Evolutionary conservation across 2,797 vertebrate genomes (phyloP).

Genomic region (Lophius americanus): DNA sequence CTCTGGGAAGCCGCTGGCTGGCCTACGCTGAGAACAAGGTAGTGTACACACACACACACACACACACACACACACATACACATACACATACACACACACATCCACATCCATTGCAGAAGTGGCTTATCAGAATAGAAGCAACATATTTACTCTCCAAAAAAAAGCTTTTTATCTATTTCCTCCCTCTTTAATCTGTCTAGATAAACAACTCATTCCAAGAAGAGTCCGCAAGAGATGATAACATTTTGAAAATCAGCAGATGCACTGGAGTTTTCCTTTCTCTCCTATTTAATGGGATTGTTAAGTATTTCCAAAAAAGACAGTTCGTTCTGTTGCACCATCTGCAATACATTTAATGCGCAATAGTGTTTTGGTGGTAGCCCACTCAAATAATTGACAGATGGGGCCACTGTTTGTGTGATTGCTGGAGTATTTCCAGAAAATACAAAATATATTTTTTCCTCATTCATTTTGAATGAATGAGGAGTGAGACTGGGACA

Average conservation of each 20-base stretch:
- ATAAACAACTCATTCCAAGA: constrained; percentile 70
- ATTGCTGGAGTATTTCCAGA: constrained; percentile 64
- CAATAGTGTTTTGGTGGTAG: constrained; percentile 59
- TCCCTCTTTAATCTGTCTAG: constrained; percentile 68
- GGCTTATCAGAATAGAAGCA: constrained; percentile 50
- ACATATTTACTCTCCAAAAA: constrained; percentile 69
- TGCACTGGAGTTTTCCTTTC: constrained; percentile 49
- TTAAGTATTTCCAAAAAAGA: constrained; percentile 69
- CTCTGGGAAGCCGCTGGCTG: constrained; percentile 95
- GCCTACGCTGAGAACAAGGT: constrained; percentile 99
- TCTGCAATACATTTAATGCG: constrained; percentile 69
- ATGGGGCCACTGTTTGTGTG: constrained; percentile 72
- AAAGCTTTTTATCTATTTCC: constrained; percentile 67
- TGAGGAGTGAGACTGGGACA: constrained; percentile 39
- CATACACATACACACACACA: constrained; percentile 17
- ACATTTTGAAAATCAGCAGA: constrained; percentile 73
- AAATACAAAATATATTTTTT: constrained; percentile 55
- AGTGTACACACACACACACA: constrained; percentile 42
- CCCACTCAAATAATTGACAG: constrained; percentile 76
- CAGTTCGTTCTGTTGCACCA: constrained; percentile 39
- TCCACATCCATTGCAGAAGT: constrained; percentile 27
- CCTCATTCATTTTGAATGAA: too few relatives aligned
- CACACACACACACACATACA: constrained; percentile 20
- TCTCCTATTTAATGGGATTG: constrained; percentile 70
- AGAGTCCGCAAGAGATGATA: constrained; percentile 70